phyloP scores from a whole-genome alignment of 2,113 vertebrate species.

The Callopanchax toddi region DNA sequence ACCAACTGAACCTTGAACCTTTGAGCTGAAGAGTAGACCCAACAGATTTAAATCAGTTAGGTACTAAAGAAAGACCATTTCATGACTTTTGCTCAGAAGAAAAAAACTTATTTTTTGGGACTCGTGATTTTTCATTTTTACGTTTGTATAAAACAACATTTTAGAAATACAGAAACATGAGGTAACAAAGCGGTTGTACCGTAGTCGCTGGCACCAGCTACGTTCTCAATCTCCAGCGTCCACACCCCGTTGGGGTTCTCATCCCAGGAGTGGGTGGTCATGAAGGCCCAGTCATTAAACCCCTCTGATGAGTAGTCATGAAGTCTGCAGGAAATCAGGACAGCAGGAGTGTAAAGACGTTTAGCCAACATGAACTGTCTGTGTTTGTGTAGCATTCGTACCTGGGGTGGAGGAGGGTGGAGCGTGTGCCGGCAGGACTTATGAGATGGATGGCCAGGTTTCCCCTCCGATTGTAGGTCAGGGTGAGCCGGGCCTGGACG shows the following conservation, averaged over 20 bases:
- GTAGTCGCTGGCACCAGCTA: slow-evolving; percentile 90
- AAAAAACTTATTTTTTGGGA: neutral
- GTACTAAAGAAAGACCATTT: slow-evolving; percentile 1
- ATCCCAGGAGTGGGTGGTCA: slow-evolving; percentile 98
- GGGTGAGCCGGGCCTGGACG: slow-evolving; percentile 88
- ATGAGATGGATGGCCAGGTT: slow-evolving; percentile 93
- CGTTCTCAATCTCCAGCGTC: slow-evolving; percentile 93
- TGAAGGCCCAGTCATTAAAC: slow-evolving; percentile 98
- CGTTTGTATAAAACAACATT: neutral
- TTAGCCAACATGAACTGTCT: neutral
- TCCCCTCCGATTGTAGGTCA: slow-evolving; percentile 95
- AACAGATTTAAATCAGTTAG: slow-evolving; percentile 35
- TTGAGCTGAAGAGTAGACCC: slow-evolving; percentile 17
- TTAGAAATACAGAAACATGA: neutral
- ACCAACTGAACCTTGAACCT: slow-evolving; percentile 6
- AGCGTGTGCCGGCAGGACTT: slow-evolving; percentile 94
- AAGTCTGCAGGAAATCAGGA: slow-evolving; percentile 77
- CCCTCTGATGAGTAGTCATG: slow-evolving; percentile 96
- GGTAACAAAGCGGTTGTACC: slow-evolving; percentile 74
- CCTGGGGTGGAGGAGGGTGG: slow-evolving; percentile 93
- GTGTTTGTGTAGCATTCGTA: slow-evolving; percentile 47
- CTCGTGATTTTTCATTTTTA: neutral
- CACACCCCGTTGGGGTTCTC: slow-evolving; percentile 90
- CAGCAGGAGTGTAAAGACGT: slow-evolving; percentile 1
- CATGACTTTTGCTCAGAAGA: neutral